Evolutionary conservation across 2,888 invertebrate genomes (phyloP).

Genomic region (Xestobium rufovillosum): DNA sequence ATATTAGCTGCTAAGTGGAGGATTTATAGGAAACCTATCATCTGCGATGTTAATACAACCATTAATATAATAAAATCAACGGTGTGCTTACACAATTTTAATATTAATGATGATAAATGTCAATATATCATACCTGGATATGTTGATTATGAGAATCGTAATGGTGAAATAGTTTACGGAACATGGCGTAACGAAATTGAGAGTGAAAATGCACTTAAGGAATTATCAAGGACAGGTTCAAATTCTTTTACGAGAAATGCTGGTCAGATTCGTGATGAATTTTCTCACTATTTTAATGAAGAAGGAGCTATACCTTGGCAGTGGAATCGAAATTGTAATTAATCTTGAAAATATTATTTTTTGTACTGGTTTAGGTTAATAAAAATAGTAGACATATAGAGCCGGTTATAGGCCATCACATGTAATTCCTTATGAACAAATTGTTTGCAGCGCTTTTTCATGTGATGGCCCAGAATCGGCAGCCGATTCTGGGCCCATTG

Average conservation of each 20-base stretch:
- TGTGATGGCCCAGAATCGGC: too few species aligned
- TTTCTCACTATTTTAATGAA: constrained; percentile 4
- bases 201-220: background rate
- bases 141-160: constrained; percentile 4
- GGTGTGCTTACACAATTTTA: constrained; percentile 6
- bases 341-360: too few species aligned
- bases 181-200: constrained; percentile 5
- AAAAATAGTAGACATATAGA: too few species aligned
- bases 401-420: too few species aligned
- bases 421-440: too few species aligned
- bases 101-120: background rate
- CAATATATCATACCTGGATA: constrained; percentile 5
- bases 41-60: constrained; percentile 4
- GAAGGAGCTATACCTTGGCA: constrained; percentile 7
- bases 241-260: constrained; percentile 9
- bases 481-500: too few species aligned
- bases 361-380: too few species aligned
- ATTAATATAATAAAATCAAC: constrained; percentile 10
- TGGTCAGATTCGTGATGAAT: constrained; percentile 5
- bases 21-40: constrained; percentile 11
- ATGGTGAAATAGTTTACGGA: background rate
- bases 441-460: too few species aligned
- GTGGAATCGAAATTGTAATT: background rate
- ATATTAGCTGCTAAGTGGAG: constrained; percentile 12
- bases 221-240: constrained; percentile 4